Base-by-base conservation (phyloP, 2,797 vertebrate genomes). In the Lemur catta region DNA sequence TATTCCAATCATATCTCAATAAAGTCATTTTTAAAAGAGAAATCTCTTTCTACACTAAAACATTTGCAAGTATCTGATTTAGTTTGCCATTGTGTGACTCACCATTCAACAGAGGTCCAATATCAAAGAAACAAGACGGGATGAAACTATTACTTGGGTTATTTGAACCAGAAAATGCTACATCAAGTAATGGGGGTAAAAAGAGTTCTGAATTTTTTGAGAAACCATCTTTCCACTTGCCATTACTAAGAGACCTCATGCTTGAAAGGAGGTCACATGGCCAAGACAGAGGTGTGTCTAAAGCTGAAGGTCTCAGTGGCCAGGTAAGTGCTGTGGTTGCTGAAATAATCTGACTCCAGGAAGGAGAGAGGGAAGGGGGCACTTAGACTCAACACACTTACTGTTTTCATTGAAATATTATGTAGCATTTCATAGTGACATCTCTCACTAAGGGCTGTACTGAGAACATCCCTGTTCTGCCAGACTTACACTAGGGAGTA, bases 241-340 rank as follows among this genome's bases (percentile, higher is more conserved):
- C 26, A 46, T 20, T 78, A 75, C 48, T 65, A 74, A 74, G 71
- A 67, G 35, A 84, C 1, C 0, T 4, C 4, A 9, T 15, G 7
- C 48, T 67, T 92, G 55, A 72, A 76, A 61, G 20, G 35, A 33
- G 13, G 18, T 12, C 38, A 17, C 71, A 0, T 2, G 48, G 28
- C 15, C 13, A 50, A 52, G 33, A 41, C 4, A 78, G 59, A 79
- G 11, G 28, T 48, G 52, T 26, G 1, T 74, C 38, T 22, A 20
- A 87, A 86, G 33, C 28, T 14, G 18, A 59, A 63, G 33, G 6
- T 26, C 28, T 84, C 41, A 6, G 0, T 2, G 24, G 30, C 22
- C 81, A 88, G 28, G n/a, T 9, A 57, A 50, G 43, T 0, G 15
- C 17, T 14, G 3, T 0, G 4, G 17, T 35, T 6, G 0, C 26